Evolutionary conservation across 2,113 vertebrate species (phyloP), one percentile per base, ranked within the genome.

Genomic region (Strix uralensis): DNA sequence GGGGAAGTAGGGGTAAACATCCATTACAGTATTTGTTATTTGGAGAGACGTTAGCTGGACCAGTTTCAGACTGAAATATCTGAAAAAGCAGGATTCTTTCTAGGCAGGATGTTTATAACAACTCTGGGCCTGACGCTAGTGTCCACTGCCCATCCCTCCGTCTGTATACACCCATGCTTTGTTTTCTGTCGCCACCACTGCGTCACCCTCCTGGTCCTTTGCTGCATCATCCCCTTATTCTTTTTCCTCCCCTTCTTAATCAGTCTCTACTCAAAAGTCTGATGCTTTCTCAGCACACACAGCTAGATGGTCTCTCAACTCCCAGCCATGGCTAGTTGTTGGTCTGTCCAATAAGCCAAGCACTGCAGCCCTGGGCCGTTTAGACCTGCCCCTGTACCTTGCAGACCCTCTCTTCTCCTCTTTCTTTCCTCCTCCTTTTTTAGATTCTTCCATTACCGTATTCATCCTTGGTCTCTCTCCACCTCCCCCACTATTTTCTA

Each of bases 41-140:
- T 17, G 57, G 58, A 77, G 85, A 22, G 69, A n/a, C 10, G 55
- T 25, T n/a, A 49, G 69, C 73, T 23, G 85, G 90, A 73, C 9
- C 4, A 1, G 42, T 69, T 86, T 75, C 84, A 79, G 75, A 23
- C 46, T 0, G 13, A 20, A 40, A 34, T 26, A 1, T 5, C 67
- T 13, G 40, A 58, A 86, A 19, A 81, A 34, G 84, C 57, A 38
- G 54, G 78, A 72, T 83, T 44, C 59, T 21, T 51, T 34, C 57
- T 2, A 55, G 69, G 85, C 96, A 96, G 93, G 91, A 92, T 96
- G 96, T 96, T 96, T 94, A 90, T 36, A 85, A 1, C 51, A 51
- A 20, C 40, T 18, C 72, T 3, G 32, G 13, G 75, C 15, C 72
- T 4, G 83, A 40, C 1, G 10, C 51, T 19, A 17, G 49, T 0